Conservation (phyloP, 2,113 vertebrate genomes). For the Kryptolebias marmoratus region DNA sequence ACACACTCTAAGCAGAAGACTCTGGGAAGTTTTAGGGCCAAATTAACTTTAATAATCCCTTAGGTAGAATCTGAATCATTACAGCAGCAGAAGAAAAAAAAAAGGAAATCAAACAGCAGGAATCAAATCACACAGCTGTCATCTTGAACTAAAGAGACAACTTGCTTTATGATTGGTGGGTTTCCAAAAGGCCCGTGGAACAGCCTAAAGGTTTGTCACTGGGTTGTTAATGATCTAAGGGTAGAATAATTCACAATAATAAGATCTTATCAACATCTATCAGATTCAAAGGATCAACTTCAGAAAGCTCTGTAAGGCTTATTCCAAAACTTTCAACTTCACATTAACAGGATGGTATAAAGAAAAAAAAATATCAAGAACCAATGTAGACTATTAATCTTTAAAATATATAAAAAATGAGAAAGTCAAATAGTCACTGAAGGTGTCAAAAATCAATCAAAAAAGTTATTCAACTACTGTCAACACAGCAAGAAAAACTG, state of each 20-base stretch:
- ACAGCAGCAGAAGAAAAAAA: not conserved
- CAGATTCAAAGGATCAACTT: not conserved
- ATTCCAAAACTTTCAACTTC: not conserved
- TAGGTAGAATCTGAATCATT: not conserved
- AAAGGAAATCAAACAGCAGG: not conserved
- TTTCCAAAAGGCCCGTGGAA: conserved; percentile 30
- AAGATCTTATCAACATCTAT: conserved; percentile 9
- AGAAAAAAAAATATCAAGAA: not conserved
- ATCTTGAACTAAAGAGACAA: not conserved
- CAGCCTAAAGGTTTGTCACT: conserved; percentile 13
- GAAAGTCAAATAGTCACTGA: not conserved
- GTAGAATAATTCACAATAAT: conserved; percentile 5
- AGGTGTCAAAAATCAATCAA: too few species aligned
- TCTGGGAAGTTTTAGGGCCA: not conserved
- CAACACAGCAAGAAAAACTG: not conserved
- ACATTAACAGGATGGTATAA: not conserved
- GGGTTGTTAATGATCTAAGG: not conserved
- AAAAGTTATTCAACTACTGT: not conserved
- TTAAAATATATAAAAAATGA: conserved; percentile 1
- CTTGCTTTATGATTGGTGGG: conserved; percentile 12
- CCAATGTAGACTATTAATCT: not conserved
- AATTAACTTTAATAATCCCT: not conserved
- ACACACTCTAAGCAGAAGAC: not conserved
- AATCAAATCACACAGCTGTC: not conserved
- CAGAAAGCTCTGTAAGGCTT: not conserved